These are phyloP conservation scores for Eubasilissa splendida DNA, from an alignment of 2,888 invertebrate species.

Conservation along the genomic window DNA sequence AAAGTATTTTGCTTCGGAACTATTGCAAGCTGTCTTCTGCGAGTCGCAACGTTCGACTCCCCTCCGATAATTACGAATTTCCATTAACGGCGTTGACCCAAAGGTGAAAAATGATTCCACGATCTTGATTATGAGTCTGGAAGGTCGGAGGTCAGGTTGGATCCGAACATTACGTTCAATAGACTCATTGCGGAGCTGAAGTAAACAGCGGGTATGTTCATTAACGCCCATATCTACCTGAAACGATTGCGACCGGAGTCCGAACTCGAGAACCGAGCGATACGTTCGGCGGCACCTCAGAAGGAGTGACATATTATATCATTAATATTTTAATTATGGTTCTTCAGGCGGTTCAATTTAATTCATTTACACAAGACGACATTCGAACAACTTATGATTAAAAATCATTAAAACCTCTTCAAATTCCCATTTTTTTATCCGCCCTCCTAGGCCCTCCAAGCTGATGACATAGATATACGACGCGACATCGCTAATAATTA, in stretches of 20 bases:
- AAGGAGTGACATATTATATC: too few species aligned
- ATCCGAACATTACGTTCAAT: slow-evolving; percentile 22
- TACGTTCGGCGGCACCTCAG: too few species aligned
- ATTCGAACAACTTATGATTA: too few species aligned
- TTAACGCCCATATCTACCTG: slow-evolving; percentile 10
- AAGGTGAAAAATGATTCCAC: slow-evolving; percentile 49
- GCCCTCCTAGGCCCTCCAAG: too few species aligned
- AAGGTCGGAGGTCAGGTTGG: slow-evolving; percentile 41
- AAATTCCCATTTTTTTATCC: too few species aligned
- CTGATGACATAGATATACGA: too few species aligned
- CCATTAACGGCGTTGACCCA: slow-evolving; percentile 40
- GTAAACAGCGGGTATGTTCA: slow-evolving; percentile 25
- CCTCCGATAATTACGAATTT: slow-evolving; percentile 47
- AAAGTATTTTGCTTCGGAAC: not conserved
- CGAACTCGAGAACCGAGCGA: not conserved
- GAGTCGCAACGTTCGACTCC: slow-evolving; percentile 3
- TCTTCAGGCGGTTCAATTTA: too few species aligned
- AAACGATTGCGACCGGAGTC: slow-evolving; percentile 16
- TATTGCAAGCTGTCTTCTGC: not conserved
- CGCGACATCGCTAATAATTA: too few species aligned
- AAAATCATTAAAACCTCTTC: too few species aligned
- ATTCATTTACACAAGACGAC: too few species aligned
- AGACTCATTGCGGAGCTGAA: slow-evolving; percentile 1
- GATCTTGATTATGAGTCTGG: slow-evolving; percentile 46
- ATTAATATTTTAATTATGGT: too few species aligned